Conservation (phyloP, 1,140 invertebrate species). For the Eupristina koningsbergeri region DNA sequence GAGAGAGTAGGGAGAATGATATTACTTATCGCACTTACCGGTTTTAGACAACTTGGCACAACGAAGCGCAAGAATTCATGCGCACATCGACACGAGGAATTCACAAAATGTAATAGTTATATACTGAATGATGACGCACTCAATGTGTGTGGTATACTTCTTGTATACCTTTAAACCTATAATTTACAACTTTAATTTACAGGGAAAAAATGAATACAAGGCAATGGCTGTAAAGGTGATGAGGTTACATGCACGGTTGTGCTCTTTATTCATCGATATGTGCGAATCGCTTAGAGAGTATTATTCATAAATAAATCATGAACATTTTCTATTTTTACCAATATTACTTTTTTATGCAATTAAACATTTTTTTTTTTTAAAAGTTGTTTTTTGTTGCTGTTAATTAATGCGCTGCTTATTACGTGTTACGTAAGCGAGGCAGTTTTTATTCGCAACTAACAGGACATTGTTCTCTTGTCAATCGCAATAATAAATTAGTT, state of each 20-base stretch:
- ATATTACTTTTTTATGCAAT: not conserved
- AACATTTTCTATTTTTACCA: not conserved
- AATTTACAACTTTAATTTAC: not conserved
- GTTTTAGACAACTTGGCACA: not conserved
- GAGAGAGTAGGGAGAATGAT: not conserved
- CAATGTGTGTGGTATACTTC: not conserved
- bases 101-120: not conserved
- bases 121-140: not conserved
- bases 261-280: not conserved
- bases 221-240: not conserved
- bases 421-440: not conserved
- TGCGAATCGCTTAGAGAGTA: not conserved
- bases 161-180: not conserved
- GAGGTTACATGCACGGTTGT: too few relatives aligned
- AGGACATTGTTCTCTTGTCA: slow-evolving; percentile 7
- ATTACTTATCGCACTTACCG: slow-evolving; percentile 21
- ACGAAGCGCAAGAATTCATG: not conserved
- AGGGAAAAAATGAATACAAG: not conserved
- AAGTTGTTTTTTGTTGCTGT: not conserved
- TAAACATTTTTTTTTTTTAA: not conserved
- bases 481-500: not conserved
- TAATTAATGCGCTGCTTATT: not conserved
- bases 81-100: not conserved
- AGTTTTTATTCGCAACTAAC: not conserved
- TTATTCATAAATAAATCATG: not conserved